Conservation (phyloP, 2,113 vertebrate species). For the Nicator chloris region DNA sequence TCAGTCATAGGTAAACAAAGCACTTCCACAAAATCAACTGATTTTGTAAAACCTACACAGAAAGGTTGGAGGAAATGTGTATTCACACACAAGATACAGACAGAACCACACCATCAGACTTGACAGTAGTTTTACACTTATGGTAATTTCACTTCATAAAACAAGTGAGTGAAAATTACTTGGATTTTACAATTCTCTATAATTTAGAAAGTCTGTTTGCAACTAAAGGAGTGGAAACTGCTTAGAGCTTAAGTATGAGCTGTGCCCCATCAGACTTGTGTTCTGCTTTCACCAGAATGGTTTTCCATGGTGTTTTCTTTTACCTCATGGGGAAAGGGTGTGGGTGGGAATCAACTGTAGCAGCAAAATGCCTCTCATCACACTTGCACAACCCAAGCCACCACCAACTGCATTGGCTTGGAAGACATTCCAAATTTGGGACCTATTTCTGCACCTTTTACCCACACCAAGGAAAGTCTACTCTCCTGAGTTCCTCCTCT, state of each 20-base stretch:
- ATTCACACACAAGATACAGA: neutral
- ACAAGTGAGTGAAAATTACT: neutral
- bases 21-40: neutral
- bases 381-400: neutral
- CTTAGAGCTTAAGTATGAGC: neutral
- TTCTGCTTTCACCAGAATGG: neutral
- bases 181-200: neutral
- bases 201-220: neutral
- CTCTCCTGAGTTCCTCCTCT: rapidly evolving
- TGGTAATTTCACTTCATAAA: neutral
- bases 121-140: neutral
- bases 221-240: neutral
- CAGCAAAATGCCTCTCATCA: neutral
- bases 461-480: neutral
- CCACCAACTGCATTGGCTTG: neutral
- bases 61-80: neutral
- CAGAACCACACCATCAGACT: neutral
- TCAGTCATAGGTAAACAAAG: neutral
- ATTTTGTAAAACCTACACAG: neutral
- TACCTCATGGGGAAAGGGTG: neutral
- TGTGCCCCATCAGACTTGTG: neutral
- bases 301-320: neutral
- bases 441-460: neutral
- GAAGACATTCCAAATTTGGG: neutral
- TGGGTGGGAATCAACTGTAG: neutral